These are phyloP conservation scores for Takifugu bimaculatus DNA, from an alignment of 2,113 vertebrate species.

Conservation along the genomic window DNA sequence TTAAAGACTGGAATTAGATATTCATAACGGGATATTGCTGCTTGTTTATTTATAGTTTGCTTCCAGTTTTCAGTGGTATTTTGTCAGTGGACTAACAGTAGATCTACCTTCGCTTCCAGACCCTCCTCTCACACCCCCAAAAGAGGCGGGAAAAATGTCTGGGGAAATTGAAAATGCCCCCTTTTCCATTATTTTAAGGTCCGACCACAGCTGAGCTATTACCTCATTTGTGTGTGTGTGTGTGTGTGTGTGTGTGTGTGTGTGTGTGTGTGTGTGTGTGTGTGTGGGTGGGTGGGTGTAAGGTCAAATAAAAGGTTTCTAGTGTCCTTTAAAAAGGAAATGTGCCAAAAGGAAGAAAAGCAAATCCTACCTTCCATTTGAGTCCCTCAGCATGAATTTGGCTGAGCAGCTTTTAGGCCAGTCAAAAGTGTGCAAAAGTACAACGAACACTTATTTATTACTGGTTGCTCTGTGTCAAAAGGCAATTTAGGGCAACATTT, in stretches of 20 bases:
- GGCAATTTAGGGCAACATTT: too few species aligned
- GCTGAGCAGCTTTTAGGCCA: too few species aligned
- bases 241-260: constrained; percentile 1
- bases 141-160: constrained; percentile 20
- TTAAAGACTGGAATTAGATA: constrained; percentile 93
- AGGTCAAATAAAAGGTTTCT: too few species aligned
- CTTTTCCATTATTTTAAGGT: constrained; percentile 80
- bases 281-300: too few species aligned
- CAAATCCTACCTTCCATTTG: too few species aligned
- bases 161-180: constrained; percentile 78
- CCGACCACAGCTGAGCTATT: constrained; percentile 68
- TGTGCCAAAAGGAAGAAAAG: too few species aligned
- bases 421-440: too few species aligned
- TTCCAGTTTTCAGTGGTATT: constrained; percentile 85
- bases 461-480: too few species aligned
- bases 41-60: constrained; percentile 93
- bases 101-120: constrained; percentile 78
- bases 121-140: constrained; percentile 16
- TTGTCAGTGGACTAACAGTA: constrained; percentile 85
- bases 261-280: too few species aligned
- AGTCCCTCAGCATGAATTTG: too few species aligned
- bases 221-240: constrained; percentile 64
- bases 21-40: constrained; percentile 95
- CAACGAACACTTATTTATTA: too few species aligned
- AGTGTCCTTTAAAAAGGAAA: too few species aligned